Conservation (phyloP, 2,888 invertebrate species). For the Exephanes ischioxanthus region DNA sequence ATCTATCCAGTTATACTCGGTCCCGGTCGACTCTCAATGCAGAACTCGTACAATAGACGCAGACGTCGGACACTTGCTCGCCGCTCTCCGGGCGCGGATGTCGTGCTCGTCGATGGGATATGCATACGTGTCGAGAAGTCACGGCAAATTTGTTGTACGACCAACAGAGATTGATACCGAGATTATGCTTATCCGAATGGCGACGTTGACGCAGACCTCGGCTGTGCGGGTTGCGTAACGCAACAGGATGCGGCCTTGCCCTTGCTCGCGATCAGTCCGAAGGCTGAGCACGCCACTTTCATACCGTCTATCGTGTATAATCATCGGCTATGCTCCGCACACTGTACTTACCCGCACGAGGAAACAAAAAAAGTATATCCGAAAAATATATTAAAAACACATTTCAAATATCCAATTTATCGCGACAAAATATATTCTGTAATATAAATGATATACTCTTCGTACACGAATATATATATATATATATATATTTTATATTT, state of each 20-base stretch:
- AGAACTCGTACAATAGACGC: conserved; percentile 15
- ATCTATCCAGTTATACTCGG: conserved; percentile 42
- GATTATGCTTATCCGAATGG: conserved; percentile 62
- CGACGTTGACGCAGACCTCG: conserved; percentile 53
- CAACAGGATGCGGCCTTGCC: conserved; percentile 71
- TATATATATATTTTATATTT: too few relatives aligned
- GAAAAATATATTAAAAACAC: too few relatives aligned
- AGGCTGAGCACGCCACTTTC: conserved; percentile 59
- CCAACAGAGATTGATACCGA: conserved; percentile 41
- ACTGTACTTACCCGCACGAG: background rate
- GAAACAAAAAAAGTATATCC: too few relatives aligned
- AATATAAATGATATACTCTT: too few relatives aligned
- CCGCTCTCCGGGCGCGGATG: background rate
- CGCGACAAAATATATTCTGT: too few relatives aligned
- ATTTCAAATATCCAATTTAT: too few relatives aligned
- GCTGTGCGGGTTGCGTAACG: conserved; percentile 68
- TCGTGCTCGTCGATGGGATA: conserved; percentile 1
- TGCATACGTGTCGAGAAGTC: conserved; percentile 2
- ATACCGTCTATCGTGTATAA: conserved; percentile 23
- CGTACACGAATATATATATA: too few relatives aligned
- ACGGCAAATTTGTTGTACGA: conserved; percentile 1
- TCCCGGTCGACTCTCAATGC: conserved; percentile 18
- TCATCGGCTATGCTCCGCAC: background rate
- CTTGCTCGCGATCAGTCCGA: conserved; percentile 68
- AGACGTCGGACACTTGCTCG: conserved; percentile 13